phyloP scores from a whole-genome alignment of 2,797 vertebrate genomes.

The Lemur catta region DNA sequence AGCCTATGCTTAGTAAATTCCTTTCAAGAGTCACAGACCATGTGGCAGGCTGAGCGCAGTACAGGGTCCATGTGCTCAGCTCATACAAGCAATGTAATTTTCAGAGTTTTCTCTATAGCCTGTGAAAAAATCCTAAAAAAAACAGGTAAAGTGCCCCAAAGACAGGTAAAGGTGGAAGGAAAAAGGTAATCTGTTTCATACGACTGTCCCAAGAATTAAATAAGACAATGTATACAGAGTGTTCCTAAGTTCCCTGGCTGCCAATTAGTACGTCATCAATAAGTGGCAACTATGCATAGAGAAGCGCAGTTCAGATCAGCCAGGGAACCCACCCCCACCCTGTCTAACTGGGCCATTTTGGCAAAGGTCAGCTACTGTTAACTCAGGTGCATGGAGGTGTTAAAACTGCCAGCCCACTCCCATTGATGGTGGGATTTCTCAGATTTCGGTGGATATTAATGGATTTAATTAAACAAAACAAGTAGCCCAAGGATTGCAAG shows the following conservation, averaged over 20 bases:
- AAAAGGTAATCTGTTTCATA: neutral
- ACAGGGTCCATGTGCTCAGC: neutral
- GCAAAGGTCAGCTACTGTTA: neutral
- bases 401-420: neutral
- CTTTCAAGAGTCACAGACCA: neutral
- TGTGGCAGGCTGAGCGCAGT: neutral
- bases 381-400: neutral
- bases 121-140: conserved; percentile 23
- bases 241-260: neutral
- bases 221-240: neutral
- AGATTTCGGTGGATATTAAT: neutral
- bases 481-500: neutral
- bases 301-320: neutral
- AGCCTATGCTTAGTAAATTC: neutral
- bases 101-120: neutral
- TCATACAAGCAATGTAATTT: neutral
- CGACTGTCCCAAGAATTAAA: neutral
- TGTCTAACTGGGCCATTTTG: neutral
- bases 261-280: neutral
- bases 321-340: neutral
- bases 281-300: neutral
- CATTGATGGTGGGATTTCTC: neutral
- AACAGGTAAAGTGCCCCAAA: neutral
- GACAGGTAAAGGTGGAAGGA: neutral
- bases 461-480: neutral